Conservation (phyloP, 1,140 invertebrate species). For the Drosophila ercepeae region DNA sequence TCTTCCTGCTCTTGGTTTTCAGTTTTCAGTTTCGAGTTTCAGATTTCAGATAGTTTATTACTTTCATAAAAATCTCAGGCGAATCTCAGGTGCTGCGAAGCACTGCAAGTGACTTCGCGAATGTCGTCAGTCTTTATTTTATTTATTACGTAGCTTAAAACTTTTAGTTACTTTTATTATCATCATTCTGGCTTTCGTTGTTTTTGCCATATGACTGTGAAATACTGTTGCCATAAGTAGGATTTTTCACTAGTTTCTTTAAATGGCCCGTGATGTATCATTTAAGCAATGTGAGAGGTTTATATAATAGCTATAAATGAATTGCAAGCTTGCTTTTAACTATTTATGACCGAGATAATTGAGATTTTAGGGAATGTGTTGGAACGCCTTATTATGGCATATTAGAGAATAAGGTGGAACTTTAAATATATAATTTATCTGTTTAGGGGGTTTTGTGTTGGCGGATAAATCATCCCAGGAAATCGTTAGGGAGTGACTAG, state of each 20-base stretch:
- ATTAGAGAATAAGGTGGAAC: slow-evolving; percentile 6
- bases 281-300: slow-evolving; percentile 42
- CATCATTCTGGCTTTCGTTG: slow-evolving; percentile 17
- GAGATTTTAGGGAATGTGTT: slow-evolving; percentile 3
- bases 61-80: slow-evolving; percentile 28
- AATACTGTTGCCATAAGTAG: slow-evolving; percentile 41
- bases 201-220: slow-evolving; percentile 25
- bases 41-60: slow-evolving; percentile 9
- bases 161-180: slow-evolving; percentile 39
- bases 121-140: slow-evolving; percentile 59
- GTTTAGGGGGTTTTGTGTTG: neutral
- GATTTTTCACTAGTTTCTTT: slow-evolving; percentile 26
- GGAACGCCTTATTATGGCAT: neutral
- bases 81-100: neutral
- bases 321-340: neutral
- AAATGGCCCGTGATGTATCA: slow-evolving; percentile 46
- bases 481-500: slow-evolving; percentile 10
- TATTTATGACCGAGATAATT: slow-evolving; percentile 26
- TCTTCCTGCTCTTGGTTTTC: slow-evolving; percentile 17
- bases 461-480: neutral
- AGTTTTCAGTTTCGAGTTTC: neutral
- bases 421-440: slow-evolving; percentile 3
- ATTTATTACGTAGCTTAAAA: slow-evolving; percentile 52
- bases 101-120: slow-evolving; percentile 28
- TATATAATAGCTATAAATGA: slow-evolving; percentile 36